phyloP scores from a whole-genome alignment of 2,113 vertebrate genomes.

The Leptobrachium ailaonicum region DNA sequence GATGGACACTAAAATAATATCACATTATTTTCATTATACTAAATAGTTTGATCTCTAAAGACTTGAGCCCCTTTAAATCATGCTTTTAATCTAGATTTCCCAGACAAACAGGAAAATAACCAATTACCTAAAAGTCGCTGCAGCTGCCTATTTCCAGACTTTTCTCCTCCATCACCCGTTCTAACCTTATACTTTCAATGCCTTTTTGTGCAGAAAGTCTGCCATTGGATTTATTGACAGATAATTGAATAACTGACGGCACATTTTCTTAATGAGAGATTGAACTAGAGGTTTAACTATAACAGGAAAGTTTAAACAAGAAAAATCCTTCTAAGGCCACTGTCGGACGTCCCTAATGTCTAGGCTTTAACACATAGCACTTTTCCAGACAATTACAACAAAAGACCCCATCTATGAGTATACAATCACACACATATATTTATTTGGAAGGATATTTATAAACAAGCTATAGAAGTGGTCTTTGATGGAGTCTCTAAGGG shows the following conservation, averaged over 20 bases:
- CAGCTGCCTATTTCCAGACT: conserved; percentile 35
- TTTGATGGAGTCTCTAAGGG: conserved; percentile 59
- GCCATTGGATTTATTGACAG: conserved; percentile 44
- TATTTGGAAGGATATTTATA: not conserved
- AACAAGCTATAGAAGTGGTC: conserved; percentile 36
- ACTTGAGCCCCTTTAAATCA: conserved; percentile 38
- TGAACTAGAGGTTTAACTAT: conserved; percentile 27
- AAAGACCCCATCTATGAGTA: too few relatives aligned
- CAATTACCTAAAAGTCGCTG: conserved; percentile 39
- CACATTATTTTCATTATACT: conserved; percentile 5
- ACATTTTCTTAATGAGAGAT: conserved; percentile 43
- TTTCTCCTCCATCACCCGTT: conserved; percentile 37
- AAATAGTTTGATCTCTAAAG: conserved; percentile 31
- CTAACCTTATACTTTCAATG: conserved; percentile 41
- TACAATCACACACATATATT: not conserved
- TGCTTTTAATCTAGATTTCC: conserved; percentile 40
- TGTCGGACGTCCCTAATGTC: conserved; percentile 8
- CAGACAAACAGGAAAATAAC: conserved; percentile 46
- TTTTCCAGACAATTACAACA: too few relatives aligned
- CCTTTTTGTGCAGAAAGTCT: conserved; percentile 45
- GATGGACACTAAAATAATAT: not conserved
- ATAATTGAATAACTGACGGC: conserved; percentile 38
- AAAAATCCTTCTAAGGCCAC: conserved; percentile 2
- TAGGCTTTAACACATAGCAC: not conserved
- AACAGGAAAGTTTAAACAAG: conserved; percentile 1